Percentiles rank a stretch among this genome's conserved stretches.
Conservation (phyloP, 2,888 invertebrate genomes). For the Cerastoderma edule region DNA sequence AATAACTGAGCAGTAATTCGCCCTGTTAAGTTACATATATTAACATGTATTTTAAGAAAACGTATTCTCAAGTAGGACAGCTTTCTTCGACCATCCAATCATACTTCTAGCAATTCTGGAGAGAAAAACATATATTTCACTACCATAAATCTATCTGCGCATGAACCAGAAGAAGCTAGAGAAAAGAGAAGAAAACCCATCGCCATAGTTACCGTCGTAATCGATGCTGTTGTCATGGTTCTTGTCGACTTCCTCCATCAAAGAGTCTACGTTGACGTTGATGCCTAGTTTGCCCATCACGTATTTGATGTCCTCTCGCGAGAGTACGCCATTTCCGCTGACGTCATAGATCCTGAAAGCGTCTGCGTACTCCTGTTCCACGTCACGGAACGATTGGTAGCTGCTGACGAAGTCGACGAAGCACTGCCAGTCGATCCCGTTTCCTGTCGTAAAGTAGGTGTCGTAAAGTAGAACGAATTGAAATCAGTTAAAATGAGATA, state of each 20-base stretch:
- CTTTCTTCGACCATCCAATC: too few species aligned
- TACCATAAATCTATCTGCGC: too few species aligned
- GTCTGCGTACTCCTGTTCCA: conserved; percentile 32
- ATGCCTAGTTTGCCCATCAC: conserved; percentile 35
- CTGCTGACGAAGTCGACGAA: conserved; percentile 43
- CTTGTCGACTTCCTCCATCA: conserved; percentile 41
- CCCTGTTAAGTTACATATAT: too few species aligned
- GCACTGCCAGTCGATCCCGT: conserved; percentile 40
- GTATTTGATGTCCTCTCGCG: conserved; percentile 40
- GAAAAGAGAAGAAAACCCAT: not conserved
- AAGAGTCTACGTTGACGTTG: conserved; percentile 24
- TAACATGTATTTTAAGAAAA: too few species aligned
- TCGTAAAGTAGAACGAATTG: too few species aligned
- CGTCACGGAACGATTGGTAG: conserved; percentile 44
- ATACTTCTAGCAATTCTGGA: too few species aligned
- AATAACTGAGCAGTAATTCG: too few species aligned
- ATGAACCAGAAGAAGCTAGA: too few species aligned
- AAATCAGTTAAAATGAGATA: too few species aligned
- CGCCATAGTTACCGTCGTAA: conserved; percentile 34
- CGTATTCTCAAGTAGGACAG: too few species aligned
- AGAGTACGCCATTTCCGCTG: conserved; percentile 22
- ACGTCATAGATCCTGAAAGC: conserved; percentile 46
- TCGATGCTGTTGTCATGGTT: conserved; percentile 39
- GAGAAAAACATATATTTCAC: too few species aligned
- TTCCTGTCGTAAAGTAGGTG: conserved; percentile 5